Conservation (phyloP, 2,888 invertebrate species). For the Ichneumon xanthorius region DNA sequence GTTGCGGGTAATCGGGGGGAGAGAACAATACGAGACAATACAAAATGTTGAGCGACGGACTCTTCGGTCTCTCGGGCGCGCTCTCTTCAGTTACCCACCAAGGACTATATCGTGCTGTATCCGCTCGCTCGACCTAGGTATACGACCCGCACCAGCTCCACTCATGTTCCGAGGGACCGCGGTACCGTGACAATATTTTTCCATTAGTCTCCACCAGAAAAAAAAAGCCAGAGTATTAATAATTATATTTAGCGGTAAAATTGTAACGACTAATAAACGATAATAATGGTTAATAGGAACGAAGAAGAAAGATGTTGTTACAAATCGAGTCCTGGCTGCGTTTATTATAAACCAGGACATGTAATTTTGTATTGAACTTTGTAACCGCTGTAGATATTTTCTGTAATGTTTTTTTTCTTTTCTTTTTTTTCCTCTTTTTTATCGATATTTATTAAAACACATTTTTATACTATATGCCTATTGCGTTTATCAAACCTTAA, state of each 20-base stretch:
- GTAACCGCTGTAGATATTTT: slow-evolving; percentile 83
- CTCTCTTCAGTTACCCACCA: slow-evolving; percentile 49
- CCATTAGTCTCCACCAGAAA: slow-evolving; percentile 73
- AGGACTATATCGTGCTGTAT: slow-evolving; percentile 37
- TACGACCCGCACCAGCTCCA: slow-evolving; percentile 54
- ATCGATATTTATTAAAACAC: slow-evolving; percentile 83
- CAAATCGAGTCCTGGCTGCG: slow-evolving; percentile 76
- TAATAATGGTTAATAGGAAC: slow-evolving; percentile 72
- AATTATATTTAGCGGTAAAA: slow-evolving; percentile 75
- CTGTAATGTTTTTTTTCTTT: slow-evolving; percentile 80
- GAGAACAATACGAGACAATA: slow-evolving; percentile 15
- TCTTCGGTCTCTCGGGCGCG: not conserved
- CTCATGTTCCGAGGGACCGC: slow-evolving; percentile 49
- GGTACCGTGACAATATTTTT: slow-evolving; percentile 80
- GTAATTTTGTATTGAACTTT: slow-evolving; percentile 82
- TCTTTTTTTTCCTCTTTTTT: slow-evolving; percentile 80
- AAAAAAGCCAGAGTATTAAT: slow-evolving; percentile 77
- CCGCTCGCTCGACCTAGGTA: slow-evolving; percentile 51
- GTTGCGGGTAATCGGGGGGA: not conserved
- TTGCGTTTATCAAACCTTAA: slow-evolving; percentile 49
- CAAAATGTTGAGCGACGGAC: slow-evolving; percentile 10
- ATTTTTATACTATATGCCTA: slow-evolving; percentile 78
- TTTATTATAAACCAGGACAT: slow-evolving; percentile 75
- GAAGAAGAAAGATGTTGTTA: slow-evolving; percentile 75
- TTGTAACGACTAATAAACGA: slow-evolving; percentile 67